Conservation (phyloP, 1,140 invertebrate genomes). For the Rhopalosiphum maidis region DNA sequence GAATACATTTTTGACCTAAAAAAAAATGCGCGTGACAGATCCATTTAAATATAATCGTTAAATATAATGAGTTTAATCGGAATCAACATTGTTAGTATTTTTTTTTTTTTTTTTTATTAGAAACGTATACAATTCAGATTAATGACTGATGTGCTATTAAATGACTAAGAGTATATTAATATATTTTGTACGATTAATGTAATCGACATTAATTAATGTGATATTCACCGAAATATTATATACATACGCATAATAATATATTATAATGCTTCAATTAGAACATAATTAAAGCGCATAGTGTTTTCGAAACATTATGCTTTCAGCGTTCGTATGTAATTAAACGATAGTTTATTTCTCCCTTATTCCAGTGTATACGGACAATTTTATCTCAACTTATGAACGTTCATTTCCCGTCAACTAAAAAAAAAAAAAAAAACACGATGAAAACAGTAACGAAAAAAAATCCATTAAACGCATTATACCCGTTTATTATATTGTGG, state of each 20-base stretch:
- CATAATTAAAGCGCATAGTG: neutral
- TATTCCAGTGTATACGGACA: neutral
- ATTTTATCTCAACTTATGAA: slow-evolving; percentile 28
- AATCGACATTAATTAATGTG: neutral
- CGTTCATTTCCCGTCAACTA: neutral
- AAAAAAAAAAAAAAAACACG: slow-evolving; percentile 40
- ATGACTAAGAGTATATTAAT: neutral
- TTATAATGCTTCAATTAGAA: neutral
- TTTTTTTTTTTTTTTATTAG: neutral
- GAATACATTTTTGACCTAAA: neutral
- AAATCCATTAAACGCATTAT: slow-evolving; percentile 40
- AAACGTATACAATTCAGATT: neutral
- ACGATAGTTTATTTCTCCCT: neutral
- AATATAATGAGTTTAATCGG: neutral
- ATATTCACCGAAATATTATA: neutral
- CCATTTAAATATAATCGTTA: neutral
- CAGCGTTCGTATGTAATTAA: slow-evolving; percentile 23
- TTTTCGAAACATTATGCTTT: neutral
- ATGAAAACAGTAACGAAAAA: slow-evolving; percentile 1
- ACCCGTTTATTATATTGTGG: slow-evolving; percentile 26
- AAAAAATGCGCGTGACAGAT: neutral
- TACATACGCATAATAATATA: neutral
- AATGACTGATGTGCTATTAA: neutral
- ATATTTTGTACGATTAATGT: neutral
- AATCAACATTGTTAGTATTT: neutral